phyloP scores from a whole-genome alignment of 2,888 invertebrate species.

The Scotopteryx bipunctaria region DNA sequence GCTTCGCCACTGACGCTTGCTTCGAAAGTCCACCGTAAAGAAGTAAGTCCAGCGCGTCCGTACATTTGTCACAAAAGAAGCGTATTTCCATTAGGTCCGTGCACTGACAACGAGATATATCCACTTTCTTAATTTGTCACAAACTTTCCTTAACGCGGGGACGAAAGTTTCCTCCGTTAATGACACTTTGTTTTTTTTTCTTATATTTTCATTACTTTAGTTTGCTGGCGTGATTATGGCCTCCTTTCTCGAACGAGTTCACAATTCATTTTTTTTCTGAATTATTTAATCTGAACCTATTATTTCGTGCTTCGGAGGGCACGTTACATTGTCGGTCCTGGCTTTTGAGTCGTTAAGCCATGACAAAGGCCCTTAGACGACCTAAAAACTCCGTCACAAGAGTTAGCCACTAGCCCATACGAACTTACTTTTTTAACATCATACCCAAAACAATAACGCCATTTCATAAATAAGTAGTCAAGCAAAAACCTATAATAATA shows the following conservation, averaged over 20 bases:
- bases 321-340: too few species aligned
- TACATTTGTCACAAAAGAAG: constrained; percentile 8
- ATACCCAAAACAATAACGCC: too few species aligned
- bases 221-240: constrained; percentile 24
- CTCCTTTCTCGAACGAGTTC: neutral
- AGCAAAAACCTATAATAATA: constrained; percentile 1
- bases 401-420: too few species aligned
- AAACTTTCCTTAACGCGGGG: constrained; percentile 49
- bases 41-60: constrained; percentile 4
- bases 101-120: constrained; percentile 27
- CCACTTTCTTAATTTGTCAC: constrained; percentile 70
- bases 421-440: too few species aligned
- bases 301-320: too few species aligned
- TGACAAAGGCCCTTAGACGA: too few species aligned
- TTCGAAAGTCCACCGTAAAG: too few species aligned
- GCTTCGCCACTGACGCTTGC: too few species aligned
- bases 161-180: constrained; percentile 60
- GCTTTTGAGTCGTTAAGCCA: too few species aligned
- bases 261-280: neutral
- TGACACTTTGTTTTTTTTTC: constrained; percentile 58
- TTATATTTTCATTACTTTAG: constrained; percentile 55
- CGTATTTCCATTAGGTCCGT: constrained; percentile 30
- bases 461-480: too few species aligned
- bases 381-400: too few species aligned
- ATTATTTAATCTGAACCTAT: too few species aligned